Base-by-base conservation (phyloP, 2,797 vertebrate genomes). In the Smutsia gigantea region DNA sequence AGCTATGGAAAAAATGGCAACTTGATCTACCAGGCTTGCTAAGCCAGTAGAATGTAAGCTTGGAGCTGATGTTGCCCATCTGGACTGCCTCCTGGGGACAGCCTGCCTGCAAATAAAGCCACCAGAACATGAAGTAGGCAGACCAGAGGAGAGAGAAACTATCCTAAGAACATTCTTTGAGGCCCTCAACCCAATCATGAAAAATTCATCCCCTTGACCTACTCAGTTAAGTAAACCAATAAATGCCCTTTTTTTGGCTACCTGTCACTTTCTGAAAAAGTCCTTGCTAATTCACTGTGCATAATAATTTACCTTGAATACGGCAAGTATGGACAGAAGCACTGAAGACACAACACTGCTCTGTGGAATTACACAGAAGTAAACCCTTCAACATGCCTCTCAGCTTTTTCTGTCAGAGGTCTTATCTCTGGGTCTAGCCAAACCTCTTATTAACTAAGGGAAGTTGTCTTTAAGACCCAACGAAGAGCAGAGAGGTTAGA, bases 141-240 rank as follows among this genome's bases (percentile, higher is more conserved):
- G 23, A 78, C 9, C 21, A 51, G 29, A 29, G 82, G 51, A 90
- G n/a, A 64, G 55, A 61, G 46, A 87, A 71, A 72, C 72, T 25
- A 74, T 42, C 75, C 29, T 79, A 59, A 77, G 27, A 74, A 83
- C 19, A 74, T 61, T 74, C 34, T 39, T 37, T 68, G 49, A 59
- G 78, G 23, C 39, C 64, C 64, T 51, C 25, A 37, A 77, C 51
- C 49, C 51, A 66, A 29, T 74, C 64, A n/a, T 59, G 34, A 84
- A 34, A 96, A 61, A 89, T 64, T 88, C 42, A 64, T 34, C 61
- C 18, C 59, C 63, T 51, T 72, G 17, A 96, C 79, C 23, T 78
- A 94, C 57, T 79, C 85, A 74, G 27, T 94, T 82, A 93, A 71
- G 23, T 61, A 57, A 94, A 89, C 51, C 55, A 85, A 37, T 31